Evolutionary conservation across 2,888 invertebrate genomes (phyloP), one percentile per base, ranked within the genome.

Genomic region (Odontocerum albicorne): DNA sequence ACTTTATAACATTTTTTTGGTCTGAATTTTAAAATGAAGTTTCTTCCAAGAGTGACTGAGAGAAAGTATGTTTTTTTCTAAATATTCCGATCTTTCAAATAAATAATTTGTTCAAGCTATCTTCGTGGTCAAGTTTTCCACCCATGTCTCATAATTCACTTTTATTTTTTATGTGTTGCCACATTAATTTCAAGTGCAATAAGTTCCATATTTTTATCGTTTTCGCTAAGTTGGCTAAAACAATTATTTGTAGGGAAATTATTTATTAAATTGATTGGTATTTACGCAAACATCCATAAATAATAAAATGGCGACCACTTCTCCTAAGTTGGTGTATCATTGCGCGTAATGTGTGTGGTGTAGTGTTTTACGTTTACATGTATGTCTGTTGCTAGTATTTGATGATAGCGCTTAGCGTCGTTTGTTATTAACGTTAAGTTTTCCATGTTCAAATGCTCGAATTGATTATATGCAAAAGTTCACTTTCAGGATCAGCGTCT

Each of bases 271-370:
- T 60, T 60, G 60, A 57, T 60, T 55, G 60, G 55, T 55, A 54
- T 51, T 55, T 49, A 56, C 46, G 56, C 55, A 55, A 55, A 58
- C 58, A 57, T 55, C 73, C 77, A 77, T 75, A 77, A 74, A 75
- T 72, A 77, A 75, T 72, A 78, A 78, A 75, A 78, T 78, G 77
- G 78, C 77, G 75, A 72, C 68, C 68, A 69, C 72, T 74, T 77
- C 47, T 52, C 35, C 43, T 57, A 52, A 47, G 45, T 56, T 51
- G 36, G 47, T 46, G 51, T 51, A 52, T 52, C 52, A 47, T 46
- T 39, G 46, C 52, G 56, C 47, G 38, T 50, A 55, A 55, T 49
- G 49, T 55, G 32, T 55, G 49, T 49, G 49, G 50, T 55, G 38
- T 50, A 33, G 43, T 55, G 44, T 55, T 45, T 36, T 46, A 39